Base-by-base conservation (phyloP, 2,888 invertebrate genomes). In the Luperina nickerlii region DNA sequence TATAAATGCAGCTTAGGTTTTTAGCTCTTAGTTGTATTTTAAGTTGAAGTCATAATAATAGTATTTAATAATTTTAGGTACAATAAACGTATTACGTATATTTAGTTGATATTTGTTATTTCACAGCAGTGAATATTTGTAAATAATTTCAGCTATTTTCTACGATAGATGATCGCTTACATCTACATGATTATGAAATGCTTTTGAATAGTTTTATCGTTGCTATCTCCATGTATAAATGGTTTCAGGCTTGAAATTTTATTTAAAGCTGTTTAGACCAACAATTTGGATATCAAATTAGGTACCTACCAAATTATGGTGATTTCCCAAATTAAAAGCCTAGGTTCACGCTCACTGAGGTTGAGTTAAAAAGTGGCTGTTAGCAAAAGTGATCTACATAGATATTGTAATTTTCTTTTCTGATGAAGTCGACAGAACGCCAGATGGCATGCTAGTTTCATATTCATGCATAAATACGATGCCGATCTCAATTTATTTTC, bases 1-100 rank as follows among this genome's bases (percentile, higher is more conserved):
- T 93, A 89, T 94, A 94, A 94, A 92, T 92, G 92, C 93, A 94
- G 93, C 93, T 93, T 95, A 94, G 93, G 85, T 85, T 84, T 87
- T 67, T 67, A 92, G 90, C 80, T 84, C 81, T 87, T 92, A 92
- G 88, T 88, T 89, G 88, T 95, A 94, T 92, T 93, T 94, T 96
- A 96, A 96, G 95, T 95, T 95, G 94, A 94, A 96, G 96, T 96
- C 96, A 97, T 96, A 95, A 96, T 95, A 94, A 95, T 96, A 96
- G 96, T 96, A 96, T 96, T 96, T 96, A 94, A 94, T 95, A 94
- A 94, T 92, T 89, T 93, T 96, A 96, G 95, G 95, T 95, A 95
- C 95, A 94, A 93, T 92, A 90, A 90, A 90, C 92, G 91, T 93
- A 92, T 90, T 90, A 91, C 86, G 84, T 90, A 86, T 85, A 79